Conservation (phyloP, 2,797 vertebrate species). For the Myiotriccus ornatus region DNA sequence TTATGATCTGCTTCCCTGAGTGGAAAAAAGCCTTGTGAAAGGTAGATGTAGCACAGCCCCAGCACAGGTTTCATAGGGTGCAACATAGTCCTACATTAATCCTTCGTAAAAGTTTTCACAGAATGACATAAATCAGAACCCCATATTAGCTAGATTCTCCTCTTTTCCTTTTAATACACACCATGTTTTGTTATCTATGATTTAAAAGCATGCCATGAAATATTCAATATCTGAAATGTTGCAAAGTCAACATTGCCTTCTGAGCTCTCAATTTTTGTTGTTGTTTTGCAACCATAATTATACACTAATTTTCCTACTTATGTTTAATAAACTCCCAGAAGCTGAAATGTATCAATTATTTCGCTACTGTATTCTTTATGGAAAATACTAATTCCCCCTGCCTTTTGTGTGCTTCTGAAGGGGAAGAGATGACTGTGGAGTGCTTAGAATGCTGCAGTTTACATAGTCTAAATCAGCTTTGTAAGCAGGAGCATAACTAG, state of each 20-base stretch:
- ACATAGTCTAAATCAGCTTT: background rate
- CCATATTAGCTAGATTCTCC: background rate
- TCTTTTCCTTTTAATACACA: background rate
- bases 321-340: constrained; percentile 31
- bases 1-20: background rate
- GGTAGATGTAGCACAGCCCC: background rate
- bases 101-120: background rate
- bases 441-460: background rate
- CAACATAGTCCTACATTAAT: background rate
- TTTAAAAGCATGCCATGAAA: constrained; percentile 35
- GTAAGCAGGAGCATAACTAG: background rate
- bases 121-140: background rate
- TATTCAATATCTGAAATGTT: background rate
- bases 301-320: background rate
- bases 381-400: background rate
- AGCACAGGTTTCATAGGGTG: background rate
- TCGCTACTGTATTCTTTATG: background rate
- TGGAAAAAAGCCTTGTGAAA: background rate
- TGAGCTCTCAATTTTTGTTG: background rate
- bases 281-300: constrained; percentile 11
- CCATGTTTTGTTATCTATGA: background rate
- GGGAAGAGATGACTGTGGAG: background rate
- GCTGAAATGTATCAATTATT: constrained; percentile 16
- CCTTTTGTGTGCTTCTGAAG: background rate
- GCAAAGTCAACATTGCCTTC: constrained; percentile 25